Conservation (phyloP, 1,140 invertebrate genomes). For the Pseudomyrmex pallidus region DNA sequence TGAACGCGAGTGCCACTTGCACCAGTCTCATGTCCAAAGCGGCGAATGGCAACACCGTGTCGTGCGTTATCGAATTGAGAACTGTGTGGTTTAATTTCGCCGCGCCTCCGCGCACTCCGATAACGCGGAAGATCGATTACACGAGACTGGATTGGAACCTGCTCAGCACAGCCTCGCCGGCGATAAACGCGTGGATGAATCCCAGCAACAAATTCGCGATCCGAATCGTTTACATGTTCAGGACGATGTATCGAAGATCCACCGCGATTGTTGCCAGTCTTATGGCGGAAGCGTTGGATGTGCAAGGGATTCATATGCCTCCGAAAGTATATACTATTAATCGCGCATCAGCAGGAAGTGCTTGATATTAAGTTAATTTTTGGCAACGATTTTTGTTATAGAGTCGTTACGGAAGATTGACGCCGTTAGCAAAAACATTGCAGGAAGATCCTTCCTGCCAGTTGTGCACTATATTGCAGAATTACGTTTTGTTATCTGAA, state of each 20-base stretch:
- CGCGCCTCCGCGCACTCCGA: slow-evolving; percentile 96
- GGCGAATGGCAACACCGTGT: slow-evolving; percentile 89
- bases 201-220: slow-evolving; percentile 95
- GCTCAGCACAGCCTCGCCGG: slow-evolving; percentile 96
- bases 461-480: slow-evolving; percentile 94
- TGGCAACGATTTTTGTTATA: slow-evolving; percentile 79
- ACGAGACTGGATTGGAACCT: slow-evolving; percentile 98
- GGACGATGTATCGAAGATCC: slow-evolving; percentile 90
- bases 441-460: slow-evolving; percentile 98
- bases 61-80: slow-evolving; percentile 94
- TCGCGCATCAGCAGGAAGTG: slow-evolving; percentile 7
- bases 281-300: slow-evolving; percentile 97
- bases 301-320: slow-evolving; percentile 93
- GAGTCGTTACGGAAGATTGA: slow-evolving; percentile 96
- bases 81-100: slow-evolving; percentile 99
- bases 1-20: slow-evolving; percentile 80
- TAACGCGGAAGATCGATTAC: slow-evolving; percentile 97
- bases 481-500: slow-evolving; percentile 92
- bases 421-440: slow-evolving; percentile 94
- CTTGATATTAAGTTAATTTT: slow-evolving; percentile 7
- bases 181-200: slow-evolving; percentile 99
- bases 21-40: slow-evolving; percentile 76
- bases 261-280: slow-evolving; percentile 96
- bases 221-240: slow-evolving; percentile 91
- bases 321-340: slow-evolving; percentile 88